phyloP scores from a whole-genome alignment of 1,140 invertebrate genomes.

The Phthorimaea operculella region DNA sequence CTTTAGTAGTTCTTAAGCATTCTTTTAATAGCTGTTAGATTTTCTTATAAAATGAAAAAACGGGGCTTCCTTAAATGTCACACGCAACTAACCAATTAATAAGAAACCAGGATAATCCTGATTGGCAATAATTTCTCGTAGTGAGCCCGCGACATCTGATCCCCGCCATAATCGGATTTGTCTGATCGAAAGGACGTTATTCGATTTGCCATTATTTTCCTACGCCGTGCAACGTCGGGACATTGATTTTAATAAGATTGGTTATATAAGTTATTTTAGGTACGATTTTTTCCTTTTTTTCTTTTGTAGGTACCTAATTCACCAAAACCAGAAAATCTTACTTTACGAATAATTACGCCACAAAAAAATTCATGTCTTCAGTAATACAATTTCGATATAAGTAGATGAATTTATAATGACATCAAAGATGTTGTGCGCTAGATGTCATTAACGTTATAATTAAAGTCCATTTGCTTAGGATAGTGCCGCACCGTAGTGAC shows the following conservation, averaged over 20 bases:
- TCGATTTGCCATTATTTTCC: constrained; percentile 51
- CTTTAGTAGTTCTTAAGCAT: too few relatives aligned
- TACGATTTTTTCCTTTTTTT: background rate
- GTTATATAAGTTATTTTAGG: background rate
- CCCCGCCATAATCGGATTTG: constrained; percentile 55
- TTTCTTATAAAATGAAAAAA: too few relatives aligned
- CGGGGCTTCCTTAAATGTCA: constrained; percentile 19
- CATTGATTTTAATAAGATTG: constrained; percentile 62
- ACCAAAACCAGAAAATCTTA: background rate
- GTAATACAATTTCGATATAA: too few relatives aligned
- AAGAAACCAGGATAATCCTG: constrained; percentile 40
- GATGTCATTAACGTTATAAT: too few relatives aligned
- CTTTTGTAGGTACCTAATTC: background rate
- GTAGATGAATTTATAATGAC: too few relatives aligned
- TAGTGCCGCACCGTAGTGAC: too few relatives aligned
- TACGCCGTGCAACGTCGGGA: constrained; percentile 29
- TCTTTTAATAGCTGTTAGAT: too few relatives aligned
- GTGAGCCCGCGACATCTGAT: constrained; percentile 52
- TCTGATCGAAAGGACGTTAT: constrained; percentile 53
- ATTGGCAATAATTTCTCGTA: constrained; percentile 42
- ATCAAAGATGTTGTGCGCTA: too few relatives aligned
- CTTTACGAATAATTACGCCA: too few relatives aligned
- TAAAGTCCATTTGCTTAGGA: too few relatives aligned
- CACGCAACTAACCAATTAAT: constrained; percentile 53
- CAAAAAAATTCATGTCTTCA: too few relatives aligned